Base-by-base conservation (phyloP, 1,140 invertebrate genomes). In the Caenorhabditis inopinata region DNA sequence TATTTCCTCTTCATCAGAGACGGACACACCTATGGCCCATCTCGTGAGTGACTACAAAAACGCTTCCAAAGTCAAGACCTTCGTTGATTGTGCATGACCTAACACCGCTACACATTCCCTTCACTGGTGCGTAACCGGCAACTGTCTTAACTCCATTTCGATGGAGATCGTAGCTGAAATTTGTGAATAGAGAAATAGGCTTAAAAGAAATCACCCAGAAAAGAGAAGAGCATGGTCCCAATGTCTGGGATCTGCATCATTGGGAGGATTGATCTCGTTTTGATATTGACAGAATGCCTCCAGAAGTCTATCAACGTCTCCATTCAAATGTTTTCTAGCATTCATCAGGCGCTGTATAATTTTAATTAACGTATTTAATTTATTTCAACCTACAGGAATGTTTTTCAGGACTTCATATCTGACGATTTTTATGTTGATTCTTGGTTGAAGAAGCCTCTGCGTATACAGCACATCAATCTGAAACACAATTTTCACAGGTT, bases 191-290 rank as follows among this genome's bases (percentile, higher is more conserved):
- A 45, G 47, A 29, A 21, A 16, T 2, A 46, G n/a, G 0, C 1
- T 45, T 42, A 46, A 46, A 9, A 14, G 23, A 21, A 62, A 49
- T 3, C 51, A 84, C 83, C 83, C 83, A 14, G 83, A 84, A 38
- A 84, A 84, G 4, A 84, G 79, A 14, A 84, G 74, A 42, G 83
- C 83, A 35, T 84, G 83, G 42, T 84, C 83, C 83, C 83, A 84
- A 77, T 84, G 83, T 21, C 83, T 46, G 27, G 83, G 83, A 35
- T 84, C 83, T 16, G 35, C 47, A 38, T 84, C 83, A 23, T 27
- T 47, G 9, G 78, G 74, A 23, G 79, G 73, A 32, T 84, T 84
- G 2, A 84, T 73, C 27, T 74, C 47, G 12, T 78, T 35, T 53
- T 84, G 83, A 46, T 84, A 84, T 14, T 82, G 74, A 38, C 83